Base-by-base conservation (phyloP, 2,113 vertebrate genomes). In the Sapajus apella region DNA sequence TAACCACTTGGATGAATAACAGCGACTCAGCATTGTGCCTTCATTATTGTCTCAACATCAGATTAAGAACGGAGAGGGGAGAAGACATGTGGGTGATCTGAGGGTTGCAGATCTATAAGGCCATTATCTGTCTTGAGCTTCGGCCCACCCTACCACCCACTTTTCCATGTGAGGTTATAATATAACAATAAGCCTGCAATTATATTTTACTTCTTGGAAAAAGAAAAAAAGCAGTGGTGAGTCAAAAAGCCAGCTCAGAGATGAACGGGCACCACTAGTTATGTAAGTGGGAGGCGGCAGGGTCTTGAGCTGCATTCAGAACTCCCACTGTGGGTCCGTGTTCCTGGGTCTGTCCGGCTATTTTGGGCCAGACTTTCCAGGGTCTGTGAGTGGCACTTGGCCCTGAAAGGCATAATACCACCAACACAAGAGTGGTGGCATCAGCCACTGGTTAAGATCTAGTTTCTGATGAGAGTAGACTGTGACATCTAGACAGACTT, bases 101-200 rank as follows among this genome's bases (percentile, higher is more conserved):
- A 25, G 93, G 91, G 68, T 84, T 95, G 52, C 2, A 5, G 90
- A 83, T 90, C 75, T 96, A 45, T 25, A 37, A 61, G 27, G 76
- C 87, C 87, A 58, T 97, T 96, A 98, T 97, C 96, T 96, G 95
- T 95, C 97, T 95, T 55, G 95, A 64, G 4, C 80, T 70, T 68
- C 68, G 3, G 98, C 95, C 97, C 97, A 98, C 96, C 86, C 97
- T 92, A 52, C 96, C 97, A 80, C 98, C 97, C 94, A 97, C 98
- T 97, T 90, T 76, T 61, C 66, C 79, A 4, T 80, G 87, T 35
- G 92, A 97, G 96, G 92, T 97, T 98, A 87, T 95, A 97, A 95
- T 82, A 87, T 75, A 97, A 97, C 85, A 97, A 94, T 96, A 91
- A 97, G 84, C 1, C 32, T 96, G 95, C 90, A 96, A 98, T 98